These are phyloP conservation scores for Cyrtodaria siliqua DNA, from an alignment of 2,888 invertebrate species.

Conservation along the genomic window DNA sequence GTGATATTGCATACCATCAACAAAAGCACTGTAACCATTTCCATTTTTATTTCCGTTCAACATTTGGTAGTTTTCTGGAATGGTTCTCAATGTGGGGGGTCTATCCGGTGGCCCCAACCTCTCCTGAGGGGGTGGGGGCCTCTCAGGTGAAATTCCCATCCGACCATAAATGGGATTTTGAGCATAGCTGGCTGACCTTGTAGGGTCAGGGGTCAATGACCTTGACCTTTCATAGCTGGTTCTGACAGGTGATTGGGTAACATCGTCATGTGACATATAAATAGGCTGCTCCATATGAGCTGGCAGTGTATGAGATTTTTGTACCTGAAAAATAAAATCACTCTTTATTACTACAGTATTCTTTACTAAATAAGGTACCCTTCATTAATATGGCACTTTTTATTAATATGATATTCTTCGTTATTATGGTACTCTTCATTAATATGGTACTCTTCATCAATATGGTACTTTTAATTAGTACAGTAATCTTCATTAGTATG, in stretches of 20 bases:
- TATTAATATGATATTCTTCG: too few relatives aligned
- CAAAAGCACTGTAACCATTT: slow-evolving; percentile 1
- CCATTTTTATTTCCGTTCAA: slow-evolving; percentile 63
- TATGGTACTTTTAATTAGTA: too few relatives aligned
- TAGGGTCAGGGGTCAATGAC: slow-evolving; percentile 76
- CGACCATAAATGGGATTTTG: slow-evolving; percentile 73
- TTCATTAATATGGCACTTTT: too few relatives aligned
- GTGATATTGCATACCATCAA: slow-evolving; percentile 45
- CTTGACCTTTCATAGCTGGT: slow-evolving; percentile 73
- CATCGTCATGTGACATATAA: slow-evolving; percentile 62
- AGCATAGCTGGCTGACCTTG: slow-evolving; percentile 67
- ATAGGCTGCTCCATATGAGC: slow-evolving; percentile 67
- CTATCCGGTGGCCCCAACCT: slow-evolving; percentile 72
- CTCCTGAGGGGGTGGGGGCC: slow-evolving; percentile 71
- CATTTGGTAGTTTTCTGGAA: slow-evolving; percentile 79
- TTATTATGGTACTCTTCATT: too few relatives aligned
- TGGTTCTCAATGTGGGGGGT: slow-evolving; percentile 70
- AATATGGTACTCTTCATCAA: too few relatives aligned
- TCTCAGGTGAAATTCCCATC: slow-evolving; percentile 64
- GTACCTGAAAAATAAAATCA: slow-evolving; percentile 43
- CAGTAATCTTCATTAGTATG: too few relatives aligned
- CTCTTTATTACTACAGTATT: too few relatives aligned
- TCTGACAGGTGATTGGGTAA: slow-evolving; percentile 64
- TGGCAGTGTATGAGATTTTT: slow-evolving; percentile 69
- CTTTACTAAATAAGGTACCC: too few relatives aligned